phyloP scores from a whole-genome alignment of 2,113 vertebrate genomes.

The Chaetodon trifascialis region DNA sequence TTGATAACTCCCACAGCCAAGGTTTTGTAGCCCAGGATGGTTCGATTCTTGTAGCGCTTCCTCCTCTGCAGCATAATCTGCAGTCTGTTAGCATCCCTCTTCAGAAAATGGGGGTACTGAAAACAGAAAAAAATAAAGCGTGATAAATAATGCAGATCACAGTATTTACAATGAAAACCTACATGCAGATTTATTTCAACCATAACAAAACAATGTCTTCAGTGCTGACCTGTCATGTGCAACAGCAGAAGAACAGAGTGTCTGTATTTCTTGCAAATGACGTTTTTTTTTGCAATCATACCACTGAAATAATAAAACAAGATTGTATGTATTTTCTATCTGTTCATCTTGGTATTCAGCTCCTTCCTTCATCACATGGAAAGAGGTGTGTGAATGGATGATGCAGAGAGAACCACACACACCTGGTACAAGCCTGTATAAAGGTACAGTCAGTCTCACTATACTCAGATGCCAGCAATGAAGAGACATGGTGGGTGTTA shows the following conservation, averaged over 20 bases:
- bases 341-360: neutral
- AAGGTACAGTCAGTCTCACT: neutral
- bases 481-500: slow-evolving; percentile 2
- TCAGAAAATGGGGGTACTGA: slow-evolving; percentile 87
- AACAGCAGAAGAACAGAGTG: neutral
- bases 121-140: slow-evolving; percentile 34
- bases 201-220: neutral
- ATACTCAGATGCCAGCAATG: slow-evolving; percentile 1
- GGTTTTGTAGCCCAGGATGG: slow-evolving; percentile 87
- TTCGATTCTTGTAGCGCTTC: slow-evolving; percentile 88
- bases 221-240: neutral
- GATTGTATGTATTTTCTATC: neutral
- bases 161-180: slow-evolving; percentile 4
- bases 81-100: slow-evolving; percentile 85
- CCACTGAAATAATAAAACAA: neutral
- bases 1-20: slow-evolving; percentile 85
- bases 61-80: slow-evolving; percentile 88
- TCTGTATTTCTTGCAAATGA: slow-evolving; percentile 4
- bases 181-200: neutral
- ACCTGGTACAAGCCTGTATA: neutral
- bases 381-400: neutral
- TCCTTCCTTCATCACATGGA: neutral
- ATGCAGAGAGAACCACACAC: neutral
- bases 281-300: neutral
- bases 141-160: neutral